phyloP scores from a whole-genome alignment of 2,888 invertebrate genomes.

The Epistrophe eligans region DNA sequence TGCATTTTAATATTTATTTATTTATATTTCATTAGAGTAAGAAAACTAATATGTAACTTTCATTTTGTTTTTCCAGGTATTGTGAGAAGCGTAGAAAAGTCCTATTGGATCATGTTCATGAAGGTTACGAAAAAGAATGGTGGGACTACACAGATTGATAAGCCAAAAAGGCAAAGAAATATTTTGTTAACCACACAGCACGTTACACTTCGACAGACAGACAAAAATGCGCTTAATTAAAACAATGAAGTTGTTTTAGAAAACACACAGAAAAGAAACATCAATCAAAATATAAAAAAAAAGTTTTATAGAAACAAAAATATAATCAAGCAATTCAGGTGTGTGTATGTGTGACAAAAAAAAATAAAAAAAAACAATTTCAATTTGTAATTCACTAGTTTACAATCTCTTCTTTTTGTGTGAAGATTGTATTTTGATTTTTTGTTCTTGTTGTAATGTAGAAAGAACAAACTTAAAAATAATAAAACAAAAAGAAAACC shows the following conservation, averaged over 20 bases:
- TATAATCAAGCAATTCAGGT: conserved; percentile 45
- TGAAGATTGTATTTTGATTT: conserved; percentile 60
- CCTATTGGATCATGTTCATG: conserved; percentile 97
- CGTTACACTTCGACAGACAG: conserved; percentile 35
- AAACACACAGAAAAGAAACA: conserved; percentile 21
- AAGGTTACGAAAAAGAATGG: conserved; percentile 99
- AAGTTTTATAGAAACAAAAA: conserved; percentile 22
- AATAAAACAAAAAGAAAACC: conserved; percentile 30
- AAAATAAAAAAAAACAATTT: conserved; percentile 32
- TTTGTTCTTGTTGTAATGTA: conserved; percentile 67
- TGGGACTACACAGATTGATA: conserved; percentile 96
- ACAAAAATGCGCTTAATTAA: conserved; percentile 41
- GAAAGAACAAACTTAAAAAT: conserved; percentile 68
- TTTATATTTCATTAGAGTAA: not conserved
- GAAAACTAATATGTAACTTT: not conserved
- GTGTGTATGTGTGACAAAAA: conserved; percentile 41
- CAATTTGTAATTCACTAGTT: conserved; percentile 57
- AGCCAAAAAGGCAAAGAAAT: conserved; percentile 54
- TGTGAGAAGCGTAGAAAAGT: conserved; percentile 98
- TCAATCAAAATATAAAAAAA: conserved; percentile 26
- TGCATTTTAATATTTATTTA: not conserved
- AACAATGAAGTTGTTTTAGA: conserved; percentile 24
- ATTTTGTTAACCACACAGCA: conserved; percentile 39
- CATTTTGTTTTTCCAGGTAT: conserved; percentile 88
- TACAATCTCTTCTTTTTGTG: conserved; percentile 47